Evolutionary conservation across 2,888 invertebrate species (phyloP), one percentile per base, ranked within the genome.

Genomic region (Nymphalis c-album): DNA sequence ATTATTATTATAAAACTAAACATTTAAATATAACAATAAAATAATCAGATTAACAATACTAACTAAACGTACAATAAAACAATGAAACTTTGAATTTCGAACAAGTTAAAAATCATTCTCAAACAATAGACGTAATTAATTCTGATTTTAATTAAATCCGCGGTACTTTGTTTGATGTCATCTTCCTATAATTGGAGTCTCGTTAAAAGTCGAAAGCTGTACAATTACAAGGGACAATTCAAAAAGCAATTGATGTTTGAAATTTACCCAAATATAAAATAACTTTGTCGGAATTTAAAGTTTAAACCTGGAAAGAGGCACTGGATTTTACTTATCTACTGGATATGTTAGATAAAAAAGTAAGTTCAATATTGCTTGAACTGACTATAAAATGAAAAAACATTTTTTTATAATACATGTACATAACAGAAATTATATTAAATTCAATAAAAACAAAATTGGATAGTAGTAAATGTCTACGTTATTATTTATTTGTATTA

Each of bases 41-140:
- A 31, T 55, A 26, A 55, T 31, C 26, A 26, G 26, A 55, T 17
- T 31, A 31, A 7, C 7, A 17, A 26, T 26, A 17, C 31, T 31
- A 5, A 7, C 2, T 13, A 31, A 55, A n/a, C 31, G n/a, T 31
- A 17, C 0, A 20, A 31, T 31, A 8, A 10, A 18, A 26, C 22
- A 26, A 16, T 53, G 26, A 53, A 55, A 55, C 7, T 7, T 17
- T 31, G 17, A 31, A 26, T 55, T 31, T 17, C 31, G 53, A 26
- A 55, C 31, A 55, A 26, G 17, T 31, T 4, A 6, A 51, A 22
- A 31, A 55, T 55, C 17, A 26, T 7, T 31, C 31, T 7, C 26
- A 1, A 31, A 59, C 64, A 64, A 64, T 64, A 60, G 59, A 7
- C 26, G n/a, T 53, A 45, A 64, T 64, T 64, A 60, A 64, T 64